A percentile compares a stretch with the other conserved stretches of the same genome.
Evolutionary conservation across 2,797 vertebrate species (phyloP).

Genomic region (Psittacula echo): DNA sequence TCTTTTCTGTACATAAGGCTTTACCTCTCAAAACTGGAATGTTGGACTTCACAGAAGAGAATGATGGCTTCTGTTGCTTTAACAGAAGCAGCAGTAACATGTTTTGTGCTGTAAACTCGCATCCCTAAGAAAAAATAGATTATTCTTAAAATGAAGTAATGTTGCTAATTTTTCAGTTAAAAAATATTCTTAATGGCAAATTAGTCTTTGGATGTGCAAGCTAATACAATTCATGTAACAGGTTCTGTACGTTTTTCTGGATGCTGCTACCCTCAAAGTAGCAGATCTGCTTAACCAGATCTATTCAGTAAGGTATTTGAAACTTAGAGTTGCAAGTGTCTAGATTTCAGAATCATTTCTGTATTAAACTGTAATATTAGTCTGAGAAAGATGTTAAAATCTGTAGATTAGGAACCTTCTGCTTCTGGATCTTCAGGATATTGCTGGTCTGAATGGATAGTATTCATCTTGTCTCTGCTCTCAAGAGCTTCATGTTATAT

Average conservation of each 20-base stretch:
- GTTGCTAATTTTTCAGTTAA: background rate
- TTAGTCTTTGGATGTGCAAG: background rate
- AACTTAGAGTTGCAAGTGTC: background rate
- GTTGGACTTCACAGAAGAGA: background rate
- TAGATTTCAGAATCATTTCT: background rate
- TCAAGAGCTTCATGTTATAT: background rate
- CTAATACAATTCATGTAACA: background rate
- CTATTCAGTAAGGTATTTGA: background rate
- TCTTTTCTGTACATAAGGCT: background rate
- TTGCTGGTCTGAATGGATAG: background rate
- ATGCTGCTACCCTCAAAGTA: background rate
- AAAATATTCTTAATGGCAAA: background rate
- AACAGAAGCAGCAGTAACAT: background rate
- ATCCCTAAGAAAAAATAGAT: background rate
- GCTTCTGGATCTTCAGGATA: background rate
- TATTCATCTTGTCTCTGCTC: background rate
- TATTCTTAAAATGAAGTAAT: background rate
- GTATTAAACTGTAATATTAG: background rate
- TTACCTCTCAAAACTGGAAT: background rate
- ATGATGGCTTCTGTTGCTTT: background rate
- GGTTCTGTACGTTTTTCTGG: background rate
- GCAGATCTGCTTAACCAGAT: background rate
- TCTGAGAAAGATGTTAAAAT: background rate
- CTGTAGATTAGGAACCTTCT: background rate
- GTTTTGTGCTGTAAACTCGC: background rate